Conservation (phyloP, 2,113 vertebrate genomes). For the Chaenogobius annularis region DNA sequence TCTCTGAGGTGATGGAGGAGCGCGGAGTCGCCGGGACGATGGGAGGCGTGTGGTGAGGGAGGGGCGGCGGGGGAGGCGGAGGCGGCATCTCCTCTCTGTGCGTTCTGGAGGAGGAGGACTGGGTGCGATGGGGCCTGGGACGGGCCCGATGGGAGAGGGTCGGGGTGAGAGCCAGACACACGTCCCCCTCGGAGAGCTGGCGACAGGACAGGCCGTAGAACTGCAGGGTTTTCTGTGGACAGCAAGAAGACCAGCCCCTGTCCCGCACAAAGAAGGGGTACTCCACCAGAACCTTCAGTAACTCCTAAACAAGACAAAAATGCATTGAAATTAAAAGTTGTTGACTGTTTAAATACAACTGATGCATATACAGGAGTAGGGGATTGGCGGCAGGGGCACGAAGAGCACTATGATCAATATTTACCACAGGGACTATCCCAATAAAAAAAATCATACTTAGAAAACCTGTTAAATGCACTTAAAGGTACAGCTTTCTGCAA, state of each 20-base stretch:
- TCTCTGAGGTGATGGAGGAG: conserved; percentile 9
- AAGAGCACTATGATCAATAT: too few relatives aligned
- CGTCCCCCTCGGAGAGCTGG: conserved; percentile 75
- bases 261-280: conserved; percentile 82
- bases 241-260: conserved; percentile 81
- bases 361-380: too few relatives aligned
- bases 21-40: conserved; percentile 18
- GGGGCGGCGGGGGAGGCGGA: conserved; percentile 65
- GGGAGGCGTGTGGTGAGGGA: conserved; percentile 38
- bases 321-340: not conserved
- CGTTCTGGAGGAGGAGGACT: conserved; percentile 12
- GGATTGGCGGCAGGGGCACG: not conserved
- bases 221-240: conserved; percentile 74
- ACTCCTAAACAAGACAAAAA: conserved; percentile 70
- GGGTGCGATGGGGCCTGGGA: conserved; percentile 52
- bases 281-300: conserved; percentile 80
- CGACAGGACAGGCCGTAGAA: conserved; percentile 78
- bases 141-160: conserved; percentile 54
- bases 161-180: conserved; percentile 80
- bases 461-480: too few relatives aligned
- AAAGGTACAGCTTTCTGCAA: too few relatives aligned
- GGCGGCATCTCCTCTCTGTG: conserved; percentile 70
- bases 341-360: too few relatives aligned
- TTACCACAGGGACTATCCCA: too few relatives aligned
- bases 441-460: too few relatives aligned